Percentiles rank a stretch among this genome's conserved stretches.
Conservation (phyloP, 2,888 invertebrate species). For the Plebejus argus region DNA sequence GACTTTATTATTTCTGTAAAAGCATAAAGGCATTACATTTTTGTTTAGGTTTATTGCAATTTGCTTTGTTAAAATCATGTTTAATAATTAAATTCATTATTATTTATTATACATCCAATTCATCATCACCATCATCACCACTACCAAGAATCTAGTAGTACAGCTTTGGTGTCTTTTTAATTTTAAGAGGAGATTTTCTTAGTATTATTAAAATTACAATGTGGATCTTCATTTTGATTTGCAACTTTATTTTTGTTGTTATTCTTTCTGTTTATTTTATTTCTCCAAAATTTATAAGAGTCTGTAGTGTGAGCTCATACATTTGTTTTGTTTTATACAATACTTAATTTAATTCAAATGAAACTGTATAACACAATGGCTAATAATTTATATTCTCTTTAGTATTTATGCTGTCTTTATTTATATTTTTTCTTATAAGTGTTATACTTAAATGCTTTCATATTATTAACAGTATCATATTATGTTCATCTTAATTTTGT, state of each 20-base stretch:
- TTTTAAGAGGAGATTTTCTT: neutral
- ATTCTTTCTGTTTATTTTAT: neutral
- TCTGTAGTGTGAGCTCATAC: neutral
- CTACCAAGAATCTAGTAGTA: neutral
- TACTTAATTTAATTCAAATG: neutral
- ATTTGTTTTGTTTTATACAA: neutral
- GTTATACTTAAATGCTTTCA: neutral
- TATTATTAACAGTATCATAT: no score
- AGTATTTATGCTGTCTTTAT: no score
- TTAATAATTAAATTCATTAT: neutral
- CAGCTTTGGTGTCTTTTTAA: neutral
- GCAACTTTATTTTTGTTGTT: neutral
- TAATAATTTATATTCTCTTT: no score
- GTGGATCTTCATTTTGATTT: neutral
- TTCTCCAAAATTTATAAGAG: neutral
- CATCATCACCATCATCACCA: neutral
- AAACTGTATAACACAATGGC: no score
- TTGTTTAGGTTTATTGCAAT: neutral
- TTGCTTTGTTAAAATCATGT: neutral
- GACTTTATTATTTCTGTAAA: neutral
- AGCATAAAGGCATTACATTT: neutral
- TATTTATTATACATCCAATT: neutral
- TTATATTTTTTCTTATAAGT: neutral
- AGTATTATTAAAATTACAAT: neutral
- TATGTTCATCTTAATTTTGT: no score